phyloP scores from a whole-genome alignment of 2,888 invertebrate genomes.

The Cheilosia variabilis region DNA sequence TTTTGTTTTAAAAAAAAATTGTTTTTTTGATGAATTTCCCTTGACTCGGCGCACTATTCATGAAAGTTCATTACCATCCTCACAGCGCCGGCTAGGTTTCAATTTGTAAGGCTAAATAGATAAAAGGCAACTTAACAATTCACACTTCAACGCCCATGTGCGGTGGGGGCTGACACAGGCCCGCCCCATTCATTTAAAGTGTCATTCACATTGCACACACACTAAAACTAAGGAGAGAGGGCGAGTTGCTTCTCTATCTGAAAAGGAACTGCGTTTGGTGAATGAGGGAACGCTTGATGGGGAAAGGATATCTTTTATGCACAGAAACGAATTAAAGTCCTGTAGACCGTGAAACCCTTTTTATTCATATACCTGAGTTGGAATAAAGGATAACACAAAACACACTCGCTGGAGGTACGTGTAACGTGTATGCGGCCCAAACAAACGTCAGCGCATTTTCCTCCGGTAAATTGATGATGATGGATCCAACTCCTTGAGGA shows the following conservation, averaged over 20 bases:
- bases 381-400: constrained; percentile 66
- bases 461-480: constrained; percentile 67
- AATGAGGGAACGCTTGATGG: constrained; percentile 42
- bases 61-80: constrained; percentile 71
- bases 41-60: constrained; percentile 52
- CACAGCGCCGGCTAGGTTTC: constrained; percentile 6
- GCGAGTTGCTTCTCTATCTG: constrained; percentile 2
- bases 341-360: constrained; percentile 74
- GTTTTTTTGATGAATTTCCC: constrained; percentile 31
- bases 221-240: constrained; percentile 58
- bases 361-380: constrained; percentile 66
- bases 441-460: constrained; percentile 58
- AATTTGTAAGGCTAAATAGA: constrained; percentile 65
- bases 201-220: constrained; percentile 67
- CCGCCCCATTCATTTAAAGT: constrained; percentile 46
- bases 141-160: constrained; percentile 50
- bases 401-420: constrained; percentile 1
- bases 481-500: constrained; percentile 68
- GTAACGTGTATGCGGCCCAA: not conserved
- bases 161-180: not conserved
- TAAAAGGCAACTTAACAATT: constrained; percentile 69
- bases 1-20: constrained; percentile 29
- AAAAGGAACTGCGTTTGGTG: constrained; percentile 43
- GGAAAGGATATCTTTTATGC: constrained; percentile 35
- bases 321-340: constrained; percentile 66